Conservation (phyloP, 2,888 invertebrate genomes). For the Neelides folsomi region DNA sequence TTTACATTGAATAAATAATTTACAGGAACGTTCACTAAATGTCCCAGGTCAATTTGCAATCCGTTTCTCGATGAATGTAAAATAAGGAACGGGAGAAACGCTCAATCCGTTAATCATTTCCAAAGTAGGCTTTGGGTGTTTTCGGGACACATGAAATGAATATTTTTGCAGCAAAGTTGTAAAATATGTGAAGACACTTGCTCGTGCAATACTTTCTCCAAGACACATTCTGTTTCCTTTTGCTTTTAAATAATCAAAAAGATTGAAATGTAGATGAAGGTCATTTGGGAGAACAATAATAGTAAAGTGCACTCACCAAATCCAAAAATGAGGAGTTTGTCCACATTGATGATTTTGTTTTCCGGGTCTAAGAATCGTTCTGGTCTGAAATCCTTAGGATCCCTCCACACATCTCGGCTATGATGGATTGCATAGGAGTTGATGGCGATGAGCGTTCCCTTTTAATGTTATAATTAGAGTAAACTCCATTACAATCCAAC, state of each 20-base stretch:
- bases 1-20: no score
- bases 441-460: slow-evolving; percentile 9
- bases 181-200: slow-evolving; percentile 6
- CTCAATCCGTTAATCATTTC: no score
- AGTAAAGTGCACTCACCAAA: slow-evolving; percentile 1
- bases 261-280: background rate
- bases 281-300: background rate
- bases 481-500: no score
- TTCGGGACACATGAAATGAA: background rate
- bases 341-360: slow-evolving; percentile 6
- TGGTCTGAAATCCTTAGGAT: slow-evolving; percentile 5
- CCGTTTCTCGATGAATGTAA: no score
- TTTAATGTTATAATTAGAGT: no score
- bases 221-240: slow-evolving; percentile 7
- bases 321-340: slow-evolving; percentile 4
- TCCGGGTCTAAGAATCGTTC: slow-evolving; percentile 6
- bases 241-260: background rate
- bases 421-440: slow-evolving; percentile 6
- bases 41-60: no score
- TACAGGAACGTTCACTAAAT: no score
- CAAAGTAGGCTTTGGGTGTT: no score
- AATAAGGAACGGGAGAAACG: no score
- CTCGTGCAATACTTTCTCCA: slow-evolving; percentile 6
- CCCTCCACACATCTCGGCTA: slow-evolving; percentile 5
- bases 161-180: slow-evolving; percentile 4